Base-by-base conservation (phyloP, 1,140 invertebrate species). In the Heliothis virescens region DNA sequence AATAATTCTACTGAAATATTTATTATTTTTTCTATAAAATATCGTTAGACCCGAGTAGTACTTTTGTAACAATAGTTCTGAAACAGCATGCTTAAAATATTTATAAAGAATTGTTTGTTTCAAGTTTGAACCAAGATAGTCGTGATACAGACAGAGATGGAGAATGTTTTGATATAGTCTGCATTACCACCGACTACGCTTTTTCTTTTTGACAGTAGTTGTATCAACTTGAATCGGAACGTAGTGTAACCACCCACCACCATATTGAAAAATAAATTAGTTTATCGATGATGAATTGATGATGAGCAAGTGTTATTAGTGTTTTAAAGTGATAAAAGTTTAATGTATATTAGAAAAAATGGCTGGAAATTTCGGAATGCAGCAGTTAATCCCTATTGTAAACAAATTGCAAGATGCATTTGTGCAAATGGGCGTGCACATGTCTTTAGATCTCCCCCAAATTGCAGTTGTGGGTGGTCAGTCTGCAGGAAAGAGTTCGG, bases 331-430 rank as follows among this genome's bases (percentile, higher is more conserved):
- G 88, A 83, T 85, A 87, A 87, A 89, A 90, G 65, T 86, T 90
- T 92, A 84, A 93, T 93, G 90, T 91, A 90, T 91, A 83, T 84
- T 83, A 87, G 85, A 81, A 87, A 94, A 94, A 94, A 94, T 94
- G 93, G 72, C 92, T 85, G 98, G 98, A 87, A 99, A 99, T 95
- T 94, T 96, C 92, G 98, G 98, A 95, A 99, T 99, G 98, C 98
- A 99, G 95, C 97, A 97, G 92, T 96, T 99, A 91, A 99, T 99
- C 95, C 98, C 98, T 74, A 98, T 99, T 91, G 98, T 99, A 90
- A 99, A 99, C 96, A 98, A 98, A 96, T 96, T 99, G 87, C 98
- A 99, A 96, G 99, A 99, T 98, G 99, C 99, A 75, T 99, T 99
- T 96, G 98, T 98, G 79, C 98, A 98, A 88, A 96, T 99, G 85